A percentile compares a stretch with the other conserved stretches of the same genome.
These are phyloP conservation scores for Micoletzkya japonica DNA, from an alignment of 2,888 invertebrate genomes.

Conservation along the genomic window DNA sequence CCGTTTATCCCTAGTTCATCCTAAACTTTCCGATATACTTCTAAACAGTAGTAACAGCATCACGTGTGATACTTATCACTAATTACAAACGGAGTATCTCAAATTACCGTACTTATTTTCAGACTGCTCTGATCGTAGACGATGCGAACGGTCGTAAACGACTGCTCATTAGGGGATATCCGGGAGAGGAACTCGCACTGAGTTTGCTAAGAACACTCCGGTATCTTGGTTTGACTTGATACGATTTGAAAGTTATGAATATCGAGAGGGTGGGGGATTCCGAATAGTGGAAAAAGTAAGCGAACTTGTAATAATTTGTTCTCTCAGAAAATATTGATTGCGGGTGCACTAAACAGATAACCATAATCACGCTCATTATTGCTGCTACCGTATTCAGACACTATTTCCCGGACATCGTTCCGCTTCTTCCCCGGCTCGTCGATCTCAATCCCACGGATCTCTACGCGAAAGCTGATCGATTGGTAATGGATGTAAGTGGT, in stretches of 20 bases:
- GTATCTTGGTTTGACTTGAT: neutral
- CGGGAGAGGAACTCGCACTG: conserved; percentile 6
- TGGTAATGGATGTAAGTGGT: conserved; percentile 19
- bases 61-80: too few relatives aligned
- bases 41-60: too few relatives aligned
- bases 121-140: conserved; percentile 21
- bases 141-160: conserved; percentile 15
- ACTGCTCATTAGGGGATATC: conserved; percentile 13
- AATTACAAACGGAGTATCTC: too few relatives aligned
- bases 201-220: conserved; percentile 13
- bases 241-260: too few relatives aligned
- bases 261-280: too few relatives aligned
- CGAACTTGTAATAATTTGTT: too few relatives aligned
- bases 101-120: too few relatives aligned
- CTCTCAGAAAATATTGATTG: too few relatives aligned
- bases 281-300: too few relatives aligned
- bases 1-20: neutral
- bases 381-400: neutral
- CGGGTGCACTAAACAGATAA: too few relatives aligned
- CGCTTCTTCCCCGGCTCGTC: conserved; percentile 20
- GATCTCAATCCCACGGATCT: conserved; percentile 20
- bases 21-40: neutral
- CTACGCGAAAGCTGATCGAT: conserved; percentile 23
- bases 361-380: too few relatives aligned
- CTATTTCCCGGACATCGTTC: conserved; percentile 25